phyloP scores from a whole-genome alignment of 2,113 vertebrate genomes.

The Fregetta grallaria region DNA sequence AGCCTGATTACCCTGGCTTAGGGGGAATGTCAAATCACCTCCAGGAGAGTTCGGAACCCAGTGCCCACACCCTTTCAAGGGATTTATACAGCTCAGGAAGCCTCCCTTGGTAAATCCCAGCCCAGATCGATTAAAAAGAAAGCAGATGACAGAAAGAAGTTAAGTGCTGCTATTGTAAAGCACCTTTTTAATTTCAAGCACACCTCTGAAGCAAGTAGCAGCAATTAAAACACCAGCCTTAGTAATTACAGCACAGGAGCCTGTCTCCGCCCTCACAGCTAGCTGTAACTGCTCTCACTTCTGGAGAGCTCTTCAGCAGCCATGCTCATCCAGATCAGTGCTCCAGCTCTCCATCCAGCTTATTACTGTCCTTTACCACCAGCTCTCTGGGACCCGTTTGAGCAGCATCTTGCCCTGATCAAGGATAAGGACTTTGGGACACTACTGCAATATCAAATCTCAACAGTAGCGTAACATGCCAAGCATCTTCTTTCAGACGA shows the following conservation, averaged over 20 bases:
- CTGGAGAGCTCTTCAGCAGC: not conserved
- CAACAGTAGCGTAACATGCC: not conserved
- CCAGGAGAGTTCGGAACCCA: not conserved
- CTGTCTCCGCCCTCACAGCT: not conserved
- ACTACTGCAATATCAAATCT: not conserved
- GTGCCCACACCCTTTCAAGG: not conserved
- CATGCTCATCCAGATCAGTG: rapidly evolving
- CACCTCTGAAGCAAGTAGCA: not conserved
- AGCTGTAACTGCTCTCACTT: not conserved
- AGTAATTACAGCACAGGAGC: not conserved
- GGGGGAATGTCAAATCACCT: not conserved
- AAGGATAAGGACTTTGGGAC: not conserved
- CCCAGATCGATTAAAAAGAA: not conserved
- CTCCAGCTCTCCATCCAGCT: not conserved
- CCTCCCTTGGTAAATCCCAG: not conserved
- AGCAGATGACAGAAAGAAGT: not conserved
- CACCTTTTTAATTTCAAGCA: not conserved
- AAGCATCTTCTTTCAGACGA: not conserved
- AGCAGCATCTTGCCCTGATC: not conserved
- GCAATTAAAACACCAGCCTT: not conserved
- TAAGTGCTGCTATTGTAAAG: not conserved
- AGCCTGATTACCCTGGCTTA: not conserved
- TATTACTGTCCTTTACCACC: not conserved
- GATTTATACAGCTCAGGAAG: not conserved
- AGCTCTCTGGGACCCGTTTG: not conserved